These are phyloP conservation scores for Characodon lateralis DNA, from an alignment of 2,797 vertebrate genomes.

Conservation along the genomic window DNA sequence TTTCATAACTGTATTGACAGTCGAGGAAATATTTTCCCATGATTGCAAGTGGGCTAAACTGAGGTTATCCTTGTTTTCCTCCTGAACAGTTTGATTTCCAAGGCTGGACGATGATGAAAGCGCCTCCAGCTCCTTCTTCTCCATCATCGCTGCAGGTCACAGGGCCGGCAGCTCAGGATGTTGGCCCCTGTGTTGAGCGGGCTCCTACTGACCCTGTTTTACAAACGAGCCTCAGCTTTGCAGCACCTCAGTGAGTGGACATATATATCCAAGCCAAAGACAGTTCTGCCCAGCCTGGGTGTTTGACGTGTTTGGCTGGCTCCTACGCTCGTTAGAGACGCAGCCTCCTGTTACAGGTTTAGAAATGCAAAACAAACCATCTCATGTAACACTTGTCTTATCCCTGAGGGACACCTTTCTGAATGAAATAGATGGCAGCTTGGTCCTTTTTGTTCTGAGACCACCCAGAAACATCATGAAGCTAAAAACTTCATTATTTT, in stretches of 20 bases:
- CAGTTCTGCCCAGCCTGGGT: slow-evolving; percentile 16
- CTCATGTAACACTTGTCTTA: slow-evolving; percentile 72
- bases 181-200: slow-evolving; percentile 61
- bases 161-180: slow-evolving; percentile 70
- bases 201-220: slow-evolving; percentile 44
- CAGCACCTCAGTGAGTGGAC: slow-evolving; percentile 11
- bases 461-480: slow-evolving; percentile 75
- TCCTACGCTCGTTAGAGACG: slow-evolving; percentile 48
- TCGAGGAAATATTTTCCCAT: neutral
- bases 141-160: slow-evolving; percentile 76
- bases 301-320: slow-evolving; percentile 24
- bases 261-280: slow-evolving; percentile 16
- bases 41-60: neutral
- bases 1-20: neutral
- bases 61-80: slow-evolving; percentile 26
- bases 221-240: slow-evolving; percentile 33
- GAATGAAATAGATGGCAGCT: slow-evolving; percentile 65
- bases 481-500: slow-evolving; percentile 43
- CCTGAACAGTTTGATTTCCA: slow-evolving; percentile 52
- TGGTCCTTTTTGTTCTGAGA: slow-evolving; percentile 66
- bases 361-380: slow-evolving; percentile 70
- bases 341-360: slow-evolving; percentile 58
- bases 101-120: slow-evolving; percentile 64
- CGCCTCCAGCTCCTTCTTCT: slow-evolving; percentile 64
- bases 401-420: slow-evolving; percentile 71